These are phyloP conservation scores for Menura novaehollandiae DNA, from an alignment of 2,113 vertebrate species.

Conservation along the genomic window DNA sequence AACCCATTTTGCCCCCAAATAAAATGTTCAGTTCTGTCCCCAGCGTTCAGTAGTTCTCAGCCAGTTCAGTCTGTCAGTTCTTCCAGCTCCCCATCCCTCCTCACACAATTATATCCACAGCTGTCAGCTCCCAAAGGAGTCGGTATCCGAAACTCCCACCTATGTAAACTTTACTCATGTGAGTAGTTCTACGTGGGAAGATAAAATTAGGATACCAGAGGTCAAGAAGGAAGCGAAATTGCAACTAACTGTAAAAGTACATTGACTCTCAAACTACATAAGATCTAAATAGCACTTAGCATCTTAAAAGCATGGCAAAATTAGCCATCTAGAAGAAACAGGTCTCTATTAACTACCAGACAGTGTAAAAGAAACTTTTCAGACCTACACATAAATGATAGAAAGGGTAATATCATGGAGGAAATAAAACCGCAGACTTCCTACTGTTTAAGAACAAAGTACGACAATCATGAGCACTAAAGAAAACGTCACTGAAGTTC, in stretches of 20 bases:
- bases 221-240: neutral
- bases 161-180: neutral
- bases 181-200: neutral
- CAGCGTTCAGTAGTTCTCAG: neutral
- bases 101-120: neutral
- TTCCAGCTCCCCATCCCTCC: neutral
- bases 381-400: neutral
- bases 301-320: constrained; percentile 11
- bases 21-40: neutral
- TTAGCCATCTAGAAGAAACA: constrained; percentile 32
- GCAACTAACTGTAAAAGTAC: neutral
- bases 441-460: constrained; percentile 52
- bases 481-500: constrained; percentile 48
- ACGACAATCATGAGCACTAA: constrained; percentile 35
- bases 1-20: neutral
- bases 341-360: constrained; percentile 29
- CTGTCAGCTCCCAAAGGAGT: neutral
- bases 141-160: neutral
- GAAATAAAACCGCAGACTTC: constrained; percentile 51
- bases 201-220: neutral
- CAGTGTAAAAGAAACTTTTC: neutral
- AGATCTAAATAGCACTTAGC: neutral
- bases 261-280: neutral
- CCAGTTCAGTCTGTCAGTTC: neutral
- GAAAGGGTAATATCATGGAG: neutral